Percentiles rank a stretch among this genome's conserved stretches.
Evolutionary conservation across 2,797 vertebrate genomes (phyloP).

Genomic region (Steatocranus sp.): DNA sequence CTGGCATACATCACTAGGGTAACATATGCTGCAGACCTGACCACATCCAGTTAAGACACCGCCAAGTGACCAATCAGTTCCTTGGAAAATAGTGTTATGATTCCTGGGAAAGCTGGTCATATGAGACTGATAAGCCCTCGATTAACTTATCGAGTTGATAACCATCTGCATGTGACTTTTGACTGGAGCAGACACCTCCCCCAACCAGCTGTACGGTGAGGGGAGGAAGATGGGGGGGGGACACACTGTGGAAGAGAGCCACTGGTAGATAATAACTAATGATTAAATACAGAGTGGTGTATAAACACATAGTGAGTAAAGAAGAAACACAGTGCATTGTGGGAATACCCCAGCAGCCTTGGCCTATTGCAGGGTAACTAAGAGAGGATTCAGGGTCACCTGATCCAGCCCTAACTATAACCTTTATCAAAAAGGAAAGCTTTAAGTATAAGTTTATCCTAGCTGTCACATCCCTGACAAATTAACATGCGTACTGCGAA

Average conservation of each 20-base stretch:
- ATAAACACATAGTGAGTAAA: neutral
- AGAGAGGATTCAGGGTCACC: neutral
- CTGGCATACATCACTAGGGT: neutral
- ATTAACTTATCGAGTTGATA: neutral
- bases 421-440: neutral
- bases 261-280: neutral
- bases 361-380: neutral
- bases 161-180: neutral
- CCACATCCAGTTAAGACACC: neutral
- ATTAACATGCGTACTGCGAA: neutral
- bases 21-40: neutral
- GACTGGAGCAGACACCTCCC: neutral
- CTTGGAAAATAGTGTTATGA: neutral
- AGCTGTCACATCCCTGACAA: neutral
- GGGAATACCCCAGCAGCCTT: neutral
- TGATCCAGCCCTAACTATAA: neutral
- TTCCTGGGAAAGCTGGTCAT: neutral
- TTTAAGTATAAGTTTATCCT: neutral
- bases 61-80: neutral
- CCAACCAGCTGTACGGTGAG: neutral
- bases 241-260: neutral
- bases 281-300: neutral
- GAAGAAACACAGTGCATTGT: neutral
- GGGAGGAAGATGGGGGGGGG: fast-evolving
- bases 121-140: neutral